A percentile compares a stretch with the other conserved stretches of the same genome.
Conservation (phyloP, 2,888 invertebrate species). For the Orthosia gracilis region DNA sequence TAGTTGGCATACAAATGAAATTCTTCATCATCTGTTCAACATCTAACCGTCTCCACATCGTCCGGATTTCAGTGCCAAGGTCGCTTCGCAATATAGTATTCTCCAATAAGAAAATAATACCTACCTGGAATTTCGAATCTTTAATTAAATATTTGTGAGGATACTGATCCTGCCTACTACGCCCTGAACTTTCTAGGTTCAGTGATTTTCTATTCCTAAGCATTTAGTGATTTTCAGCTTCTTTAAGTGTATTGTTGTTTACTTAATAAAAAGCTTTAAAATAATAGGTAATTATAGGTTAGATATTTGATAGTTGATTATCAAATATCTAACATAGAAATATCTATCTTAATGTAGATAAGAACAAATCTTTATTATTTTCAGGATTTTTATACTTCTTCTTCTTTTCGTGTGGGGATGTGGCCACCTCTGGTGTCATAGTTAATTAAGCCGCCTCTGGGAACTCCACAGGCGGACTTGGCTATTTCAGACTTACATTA, state of each 20-base stretch:
- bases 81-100: slow-evolving; percentile 4
- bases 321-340: too few relatives aligned
- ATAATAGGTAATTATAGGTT: neutral
- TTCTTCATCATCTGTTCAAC: too few relatives aligned
- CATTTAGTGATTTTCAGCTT: neutral
- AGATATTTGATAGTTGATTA: too few relatives aligned
- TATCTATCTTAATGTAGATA: too few relatives aligned
- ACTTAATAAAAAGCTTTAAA: neutral
- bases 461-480: too few relatives aligned
- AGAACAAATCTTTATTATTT: too few relatives aligned
- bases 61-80: neutral
- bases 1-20: too few relatives aligned
- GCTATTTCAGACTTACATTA: too few relatives aligned
- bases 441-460: too few relatives aligned
- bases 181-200: slow-evolving; percentile 15
- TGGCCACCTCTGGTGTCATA: too few relatives aligned
- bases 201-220: slow-evolving; percentile 6
- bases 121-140: neutral
- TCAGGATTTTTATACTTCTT: neutral
- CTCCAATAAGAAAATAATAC: neutral
- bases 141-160: slow-evolving; percentile 34
- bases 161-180: neutral
- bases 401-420: too few relatives aligned
- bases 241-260: neutral
- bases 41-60: too few relatives aligned